These are phyloP conservation scores for Dryobota labecula DNA, from an alignment of 2,888 invertebrate genomes.

Conservation along the genomic window DNA sequence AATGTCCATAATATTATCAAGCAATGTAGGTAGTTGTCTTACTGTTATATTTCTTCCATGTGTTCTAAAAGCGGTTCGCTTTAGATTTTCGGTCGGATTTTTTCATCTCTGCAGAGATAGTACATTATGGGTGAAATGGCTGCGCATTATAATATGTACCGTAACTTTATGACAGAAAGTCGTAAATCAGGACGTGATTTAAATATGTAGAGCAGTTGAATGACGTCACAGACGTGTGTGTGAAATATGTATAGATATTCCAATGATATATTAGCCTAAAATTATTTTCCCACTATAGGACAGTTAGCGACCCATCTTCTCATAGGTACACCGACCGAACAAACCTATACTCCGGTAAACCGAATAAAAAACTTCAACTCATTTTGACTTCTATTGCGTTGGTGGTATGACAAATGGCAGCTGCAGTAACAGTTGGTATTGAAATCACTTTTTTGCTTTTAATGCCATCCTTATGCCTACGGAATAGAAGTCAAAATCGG, in stretches of 20 bases:
- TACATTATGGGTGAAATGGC: conserved; percentile 54
- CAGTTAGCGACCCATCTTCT: neutral
- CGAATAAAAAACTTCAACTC: no score
- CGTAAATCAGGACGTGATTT: conserved; percentile 48
- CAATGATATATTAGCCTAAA: no score
- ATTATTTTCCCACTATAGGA: no score
- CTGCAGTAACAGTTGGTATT: no score
- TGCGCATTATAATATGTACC: conserved; percentile 51
- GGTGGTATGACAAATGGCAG: no score
- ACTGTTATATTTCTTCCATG: neutral
- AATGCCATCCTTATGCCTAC: no score
- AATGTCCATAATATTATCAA: neutral
- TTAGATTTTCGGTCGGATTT: conserved; percentile 59
- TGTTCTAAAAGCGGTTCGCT: conserved; percentile 27
- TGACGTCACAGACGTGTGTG: conserved; percentile 12
- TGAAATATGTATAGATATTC: neutral
- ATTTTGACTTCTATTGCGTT: no score
- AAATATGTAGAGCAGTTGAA: conserved; percentile 2
- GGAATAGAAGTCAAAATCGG: no score
- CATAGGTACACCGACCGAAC: neutral
- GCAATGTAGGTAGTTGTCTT: neutral
- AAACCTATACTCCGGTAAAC: no score
- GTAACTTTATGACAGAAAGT: conserved; percentile 54
- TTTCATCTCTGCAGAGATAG: conserved; percentile 54
- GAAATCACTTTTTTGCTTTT: no score